Evolutionary conservation across 2,888 invertebrate genomes (phyloP).

Genomic region (Hydroisotoma schaefferi): DNA sequence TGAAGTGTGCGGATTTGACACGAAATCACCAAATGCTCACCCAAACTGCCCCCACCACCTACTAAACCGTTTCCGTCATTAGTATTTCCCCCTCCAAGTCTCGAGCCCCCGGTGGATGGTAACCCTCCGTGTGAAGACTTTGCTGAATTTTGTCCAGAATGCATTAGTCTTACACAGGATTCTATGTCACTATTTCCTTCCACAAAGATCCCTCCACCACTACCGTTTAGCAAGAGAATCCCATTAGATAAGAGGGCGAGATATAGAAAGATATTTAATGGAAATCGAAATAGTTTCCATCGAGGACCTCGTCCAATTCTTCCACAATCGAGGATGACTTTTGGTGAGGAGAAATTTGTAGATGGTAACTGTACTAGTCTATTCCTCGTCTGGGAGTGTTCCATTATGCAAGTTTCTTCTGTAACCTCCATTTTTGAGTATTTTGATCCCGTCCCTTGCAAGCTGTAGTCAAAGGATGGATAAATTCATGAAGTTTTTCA

Average conservation of each 20-base stretch:
- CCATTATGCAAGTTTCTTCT: slow-evolving; percentile 12
- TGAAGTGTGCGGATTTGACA: slow-evolving; percentile 47
- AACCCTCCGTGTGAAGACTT: slow-evolving; percentile 1
- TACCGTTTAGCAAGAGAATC: neutral
- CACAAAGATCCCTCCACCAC: slow-evolving; percentile 8
- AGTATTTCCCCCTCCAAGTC: neutral
- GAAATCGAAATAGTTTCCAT: slow-evolving; percentile 20
- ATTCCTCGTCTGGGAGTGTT: neutral
- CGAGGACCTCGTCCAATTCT: neutral
- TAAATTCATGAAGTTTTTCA: neutral
- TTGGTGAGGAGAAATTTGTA: neutral
- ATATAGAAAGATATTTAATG: slow-evolving; percentile 2
- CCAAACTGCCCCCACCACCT: slow-evolving; percentile 19
- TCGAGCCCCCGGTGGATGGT: slow-evolving; percentile 16
- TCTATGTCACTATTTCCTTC: slow-evolving; percentile 38
- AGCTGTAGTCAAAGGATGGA: slow-evolving; percentile 8
- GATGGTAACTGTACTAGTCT: slow-evolving; percentile 7
- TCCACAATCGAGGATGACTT: neutral
- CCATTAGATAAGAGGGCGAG: neutral
- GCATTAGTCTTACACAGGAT: slow-evolving; percentile 35
- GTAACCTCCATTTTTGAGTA: slow-evolving; percentile 4
- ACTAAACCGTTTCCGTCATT: slow-evolving; percentile 17
- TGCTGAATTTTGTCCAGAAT: slow-evolving; percentile 22
- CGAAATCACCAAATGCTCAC: slow-evolving; percentile 32
- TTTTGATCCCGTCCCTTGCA: neutral